Percentiles rank a stretch among this genome's conserved stretches.
These are phyloP conservation scores for Phyto melanocephala DNA, from an alignment of 2,888 invertebrate genomes.

Conservation along the genomic window DNA sequence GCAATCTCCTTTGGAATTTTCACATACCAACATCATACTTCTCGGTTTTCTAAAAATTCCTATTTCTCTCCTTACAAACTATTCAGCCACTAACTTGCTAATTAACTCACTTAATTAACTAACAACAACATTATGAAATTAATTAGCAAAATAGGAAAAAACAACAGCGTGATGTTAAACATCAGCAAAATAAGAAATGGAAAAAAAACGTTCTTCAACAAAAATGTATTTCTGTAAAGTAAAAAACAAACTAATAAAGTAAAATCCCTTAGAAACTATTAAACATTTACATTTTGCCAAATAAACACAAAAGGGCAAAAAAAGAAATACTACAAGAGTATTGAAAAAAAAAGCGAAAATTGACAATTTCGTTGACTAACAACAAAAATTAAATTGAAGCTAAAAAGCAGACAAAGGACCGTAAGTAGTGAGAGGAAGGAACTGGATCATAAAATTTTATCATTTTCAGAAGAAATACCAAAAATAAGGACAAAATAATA, in stretches of 20 bases:
- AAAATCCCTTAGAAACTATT: constrained; percentile 38
- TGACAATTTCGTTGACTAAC: background rate
- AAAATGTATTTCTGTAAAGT: background rate
- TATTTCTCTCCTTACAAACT: background rate
- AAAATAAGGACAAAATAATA: background rate
- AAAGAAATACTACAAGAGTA: background rate
- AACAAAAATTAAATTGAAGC: background rate
- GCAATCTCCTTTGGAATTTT: too few relatives aligned
- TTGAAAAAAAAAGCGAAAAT: background rate
- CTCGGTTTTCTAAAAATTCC: too few relatives aligned
- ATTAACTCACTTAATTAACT: constrained; percentile 12
- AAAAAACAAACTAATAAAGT: background rate
- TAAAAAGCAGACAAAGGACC: background rate
- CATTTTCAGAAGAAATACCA: background rate
- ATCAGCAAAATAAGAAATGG: background rate
- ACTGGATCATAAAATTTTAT: background rate
- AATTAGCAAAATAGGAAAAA: background rate
- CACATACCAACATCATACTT: too few relatives aligned
- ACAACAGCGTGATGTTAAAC: too few relatives aligned
- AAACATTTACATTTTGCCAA: constrained; percentile 23
- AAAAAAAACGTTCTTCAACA: background rate
- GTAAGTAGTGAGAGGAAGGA: background rate
- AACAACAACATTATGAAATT: background rate
- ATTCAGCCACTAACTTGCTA: background rate
- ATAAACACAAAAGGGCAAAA: background rate